These are phyloP conservation scores for Chaetorhynchus papuensis DNA, from an alignment of 2,113 vertebrate genomes.

Conservation along the genomic window DNA sequence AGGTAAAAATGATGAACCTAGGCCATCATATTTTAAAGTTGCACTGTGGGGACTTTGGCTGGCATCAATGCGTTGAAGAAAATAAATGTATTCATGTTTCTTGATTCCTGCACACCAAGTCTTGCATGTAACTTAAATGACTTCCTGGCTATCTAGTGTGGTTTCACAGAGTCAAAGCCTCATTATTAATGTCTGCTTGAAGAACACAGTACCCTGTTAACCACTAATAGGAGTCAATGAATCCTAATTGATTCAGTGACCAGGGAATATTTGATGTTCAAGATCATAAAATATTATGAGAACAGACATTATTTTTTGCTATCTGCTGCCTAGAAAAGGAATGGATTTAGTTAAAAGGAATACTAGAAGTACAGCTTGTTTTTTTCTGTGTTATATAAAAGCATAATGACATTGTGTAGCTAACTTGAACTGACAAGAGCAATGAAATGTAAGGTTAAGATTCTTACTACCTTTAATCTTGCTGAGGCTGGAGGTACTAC, in stretches of 20 bases:
- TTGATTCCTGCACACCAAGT: neutral
- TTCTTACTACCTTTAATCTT: neutral
- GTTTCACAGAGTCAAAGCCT: neutral
- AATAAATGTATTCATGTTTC: neutral
- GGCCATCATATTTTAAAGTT: neutral
- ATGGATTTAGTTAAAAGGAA: neutral
- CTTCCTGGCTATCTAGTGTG: neutral
- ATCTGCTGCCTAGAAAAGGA: neutral
- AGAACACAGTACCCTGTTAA: neutral
- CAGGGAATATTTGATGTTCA: slow-evolving; percentile 1
- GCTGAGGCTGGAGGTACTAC: neutral
- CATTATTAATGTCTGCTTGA: neutral
- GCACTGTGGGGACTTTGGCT: neutral
- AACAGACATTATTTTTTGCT: slow-evolving; percentile 5
- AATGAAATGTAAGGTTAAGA: neutral
- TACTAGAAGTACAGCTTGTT: neutral
- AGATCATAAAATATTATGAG: slow-evolving; percentile 13
- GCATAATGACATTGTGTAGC: neutral
- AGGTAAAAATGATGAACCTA: neutral
- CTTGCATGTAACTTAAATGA: neutral
- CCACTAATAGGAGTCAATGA: neutral
- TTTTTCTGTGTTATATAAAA: neutral
- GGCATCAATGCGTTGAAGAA: neutral
- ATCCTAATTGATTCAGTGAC: neutral
- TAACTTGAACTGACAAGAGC: neutral